Percentiles rank a stretch among this genome's conserved stretches.
Evolutionary conservation across 2,113 vertebrate species (phyloP).

Genomic region (Turnix velox): DNA sequence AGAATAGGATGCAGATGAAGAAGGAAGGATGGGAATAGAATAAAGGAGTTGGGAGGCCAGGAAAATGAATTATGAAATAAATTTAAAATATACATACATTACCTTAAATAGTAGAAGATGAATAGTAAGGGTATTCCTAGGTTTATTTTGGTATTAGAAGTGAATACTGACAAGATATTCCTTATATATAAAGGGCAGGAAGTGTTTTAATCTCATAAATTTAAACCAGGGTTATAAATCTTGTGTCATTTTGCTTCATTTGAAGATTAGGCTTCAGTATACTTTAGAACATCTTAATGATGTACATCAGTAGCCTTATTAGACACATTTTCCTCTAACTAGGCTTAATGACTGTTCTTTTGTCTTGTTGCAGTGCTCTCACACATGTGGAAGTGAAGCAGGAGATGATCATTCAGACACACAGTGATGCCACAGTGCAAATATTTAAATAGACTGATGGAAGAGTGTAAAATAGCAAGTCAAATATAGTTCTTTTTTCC

Average conservation of each 20-base stretch:
- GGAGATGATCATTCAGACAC: background rate
- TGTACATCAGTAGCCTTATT: background rate
- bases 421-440: background rate
- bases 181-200: background rate
- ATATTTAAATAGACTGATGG: constrained; percentile 13
- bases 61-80: background rate
- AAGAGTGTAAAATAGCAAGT: background rate
- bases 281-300: background rate
- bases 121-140: background rate
- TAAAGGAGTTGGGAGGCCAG: background rate
- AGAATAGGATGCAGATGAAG: background rate
- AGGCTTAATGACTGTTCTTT: background rate
- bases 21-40: background rate
- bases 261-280: background rate
- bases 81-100: background rate
- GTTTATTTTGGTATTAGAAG: background rate
- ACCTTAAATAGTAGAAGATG: background rate
- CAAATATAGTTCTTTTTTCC: background rate
- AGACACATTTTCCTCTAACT: background rate
- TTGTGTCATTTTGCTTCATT: background rate
- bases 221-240: background rate
- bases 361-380: background rate
- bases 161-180: background rate
- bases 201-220: background rate
- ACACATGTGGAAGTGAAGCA: background rate